Base-by-base conservation (phyloP, 2,113 vertebrate genomes). In the Lota lota region DNA sequence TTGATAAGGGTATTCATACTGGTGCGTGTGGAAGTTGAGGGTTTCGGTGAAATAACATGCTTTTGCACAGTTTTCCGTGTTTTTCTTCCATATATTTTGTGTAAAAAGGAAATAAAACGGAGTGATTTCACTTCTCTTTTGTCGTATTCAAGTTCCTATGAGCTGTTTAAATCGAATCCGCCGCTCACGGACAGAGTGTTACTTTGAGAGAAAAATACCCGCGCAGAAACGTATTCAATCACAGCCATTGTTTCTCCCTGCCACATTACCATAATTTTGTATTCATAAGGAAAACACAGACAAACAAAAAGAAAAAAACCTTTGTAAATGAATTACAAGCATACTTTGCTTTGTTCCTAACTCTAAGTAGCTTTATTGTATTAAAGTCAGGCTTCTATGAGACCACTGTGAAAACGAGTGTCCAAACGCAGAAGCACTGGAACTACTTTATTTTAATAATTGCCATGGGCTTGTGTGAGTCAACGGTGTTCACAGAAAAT, bases 251-350 rank as follows among this genome's bases (percentile, higher is more conserved):
- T 79, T 76, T 66, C 16, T n/a, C 2, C 28, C 24, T 61, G 66
- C 66, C 21, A 63, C 54, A 73, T 67, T 63, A 67, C 60, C 78
- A 76, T 72, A 66, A 67, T 76, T 74, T 67, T 53, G 47, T 73
- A 76, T 79, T 69, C 63, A 76, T 64, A 67, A 64, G 70, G 54
- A 60, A 57, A 73, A 73, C 67, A 67, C n/a, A 63, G 63, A 76
- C 58, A 36, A 58, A 75, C 66, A 75, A 75, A 63, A 75, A 63
- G 51, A 66, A 72, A 20, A 66, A 74, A 65, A 40, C 21, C 47
- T 58, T 28, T 40, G 53, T 60, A 74, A 74, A 71, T 70, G 51
- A 72, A 66, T 22, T 15, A 62, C 24, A 64, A 28, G 22, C 67
- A 47, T 16, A 61, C 64, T 67, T 56, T 56, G 53, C 10, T 53